These are phyloP conservation scores for Salpingus planirostris DNA, from an alignment of 2,888 invertebrate species.

Conservation along the genomic window DNA sequence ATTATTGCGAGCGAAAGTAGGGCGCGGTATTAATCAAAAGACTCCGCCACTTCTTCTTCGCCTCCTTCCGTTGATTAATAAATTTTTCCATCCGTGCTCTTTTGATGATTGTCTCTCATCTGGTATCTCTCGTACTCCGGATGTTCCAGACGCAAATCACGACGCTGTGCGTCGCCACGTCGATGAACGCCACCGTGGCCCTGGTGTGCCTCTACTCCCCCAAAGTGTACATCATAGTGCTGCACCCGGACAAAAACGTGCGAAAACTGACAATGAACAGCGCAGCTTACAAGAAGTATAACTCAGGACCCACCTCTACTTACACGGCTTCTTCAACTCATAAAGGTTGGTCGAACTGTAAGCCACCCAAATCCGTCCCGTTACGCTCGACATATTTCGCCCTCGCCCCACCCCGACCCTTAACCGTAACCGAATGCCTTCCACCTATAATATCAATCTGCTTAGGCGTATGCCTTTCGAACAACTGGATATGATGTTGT, in stretches of 20 bases:
- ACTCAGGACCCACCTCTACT: constrained; percentile 28
- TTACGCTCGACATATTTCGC: constrained; percentile 12
- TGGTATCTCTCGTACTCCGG: too few species aligned
- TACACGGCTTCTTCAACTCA: constrained; percentile 27
- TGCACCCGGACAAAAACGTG: constrained; percentile 66
- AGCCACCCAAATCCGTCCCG: constrained; percentile 10
- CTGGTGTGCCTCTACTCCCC: constrained; percentile 62
- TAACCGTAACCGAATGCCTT: too few species aligned
- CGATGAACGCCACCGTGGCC: constrained; percentile 59
- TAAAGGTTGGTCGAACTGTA: constrained; percentile 20
- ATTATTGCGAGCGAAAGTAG: too few species aligned
- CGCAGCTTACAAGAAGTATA: constrained; percentile 34
- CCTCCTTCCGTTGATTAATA: too few species aligned
- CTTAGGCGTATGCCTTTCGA: too few species aligned
- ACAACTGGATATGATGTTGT: too few species aligned
- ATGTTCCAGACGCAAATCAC: constrained; percentile 56
- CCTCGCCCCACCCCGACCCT: too few species aligned
- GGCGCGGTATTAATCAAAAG: too few species aligned
- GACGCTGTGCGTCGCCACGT: constrained; percentile 60
- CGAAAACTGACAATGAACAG: constrained; percentile 45
- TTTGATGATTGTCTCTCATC: too few species aligned
- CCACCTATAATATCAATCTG: too few species aligned
- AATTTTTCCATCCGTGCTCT: too few species aligned
- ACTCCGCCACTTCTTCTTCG: too few species aligned
- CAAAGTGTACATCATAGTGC: constrained; percentile 62